Base-by-base conservation (phyloP, 2,113 vertebrate species). In the Cygnus buccinator region DNA sequence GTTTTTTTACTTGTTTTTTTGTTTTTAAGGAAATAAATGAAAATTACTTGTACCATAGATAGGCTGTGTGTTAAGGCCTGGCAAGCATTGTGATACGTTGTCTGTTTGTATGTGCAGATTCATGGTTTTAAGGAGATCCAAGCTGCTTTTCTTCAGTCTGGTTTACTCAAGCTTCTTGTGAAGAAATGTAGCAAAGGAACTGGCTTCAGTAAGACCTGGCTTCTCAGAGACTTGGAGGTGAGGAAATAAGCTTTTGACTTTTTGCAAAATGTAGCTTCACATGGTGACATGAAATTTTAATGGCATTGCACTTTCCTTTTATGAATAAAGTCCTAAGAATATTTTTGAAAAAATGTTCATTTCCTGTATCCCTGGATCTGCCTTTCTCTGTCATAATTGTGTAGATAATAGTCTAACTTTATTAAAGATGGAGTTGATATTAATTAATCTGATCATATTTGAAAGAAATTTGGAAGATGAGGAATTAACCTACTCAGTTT, bases 151-250 rank as follows among this genome's bases (percentile, higher is more conserved):
- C 98, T 99, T 70, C 98, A 98, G 90, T 98, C 98, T 2, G 99
- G 98, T 37, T 97, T 99, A 76, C 98, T 99, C 50, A 99, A 99
- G 95, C 98, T 99, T 75, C 98, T 99, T 41, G 99, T 99, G 94
- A 99, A 99, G 94, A 99, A 99, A 95, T 99, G 99, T 95, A 99
- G 99, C 97, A 99, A 99, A 97, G 99, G 99, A 26, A 99, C 99
- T 0, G 99, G 99, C 87, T 99, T 99, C 97, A 99, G 99, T 94
- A 99, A 99, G 96, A 99, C 99, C 29, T 99, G 99, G 99, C 98
- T 99, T 58, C 98, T 99, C 65, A 97, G 99, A 33, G 99, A 99
- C 96, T 95, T 99, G 54, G 99, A 99, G 96, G 98, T 98, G 96
- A 97, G 93, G 44, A n/a, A 70, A 35, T 9, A 9, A 78, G 41